Evolutionary conservation across 2,888 invertebrate species (phyloP).

Genomic region (Protonemura montana): DNA sequence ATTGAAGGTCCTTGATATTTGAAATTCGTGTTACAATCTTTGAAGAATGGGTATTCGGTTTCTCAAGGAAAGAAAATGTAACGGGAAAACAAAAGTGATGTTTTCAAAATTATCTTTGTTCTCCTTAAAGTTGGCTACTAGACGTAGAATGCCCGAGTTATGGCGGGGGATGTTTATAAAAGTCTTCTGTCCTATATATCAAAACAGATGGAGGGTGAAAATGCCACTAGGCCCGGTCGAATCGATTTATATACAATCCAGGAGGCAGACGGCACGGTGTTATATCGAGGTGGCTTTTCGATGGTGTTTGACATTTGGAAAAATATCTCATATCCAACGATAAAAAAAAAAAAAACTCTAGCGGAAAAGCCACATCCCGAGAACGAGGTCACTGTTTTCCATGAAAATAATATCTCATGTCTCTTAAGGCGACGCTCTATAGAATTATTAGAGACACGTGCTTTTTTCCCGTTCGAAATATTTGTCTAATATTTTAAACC

Average conservation of each 20-base stretch:
- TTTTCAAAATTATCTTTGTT: background rate
- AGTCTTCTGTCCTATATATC: slow-evolving; percentile 35
- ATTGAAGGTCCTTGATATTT: background rate
- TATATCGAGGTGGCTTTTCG: slow-evolving; percentile 25
- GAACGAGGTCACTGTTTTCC: background rate
- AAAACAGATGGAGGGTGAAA: slow-evolving; percentile 42
- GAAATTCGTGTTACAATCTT: background rate
- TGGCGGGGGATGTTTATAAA: slow-evolving; percentile 13
- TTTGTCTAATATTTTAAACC: slow-evolving; percentile 4
- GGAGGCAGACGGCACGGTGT: background rate
- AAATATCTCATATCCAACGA: background rate
- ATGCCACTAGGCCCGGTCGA: slow-evolving; percentile 32
- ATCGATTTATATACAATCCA: slow-evolving; percentile 35
- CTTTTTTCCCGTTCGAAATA: background rate
- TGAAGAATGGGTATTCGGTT: background rate
- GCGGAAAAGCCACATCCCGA: background rate
- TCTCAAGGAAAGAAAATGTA: background rate
- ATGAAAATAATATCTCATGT: background rate
- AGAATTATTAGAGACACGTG: background rate
- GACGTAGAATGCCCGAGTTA: background rate
- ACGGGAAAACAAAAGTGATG: background rate
- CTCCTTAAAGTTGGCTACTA: background rate
- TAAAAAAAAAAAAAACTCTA: background rate
- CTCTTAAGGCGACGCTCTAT: background rate
- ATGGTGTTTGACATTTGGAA: slow-evolving; percentile 33